Evolutionary conservation across 2,888 invertebrate species (phyloP).

Genomic region (Notodonta dromedarius): DNA sequence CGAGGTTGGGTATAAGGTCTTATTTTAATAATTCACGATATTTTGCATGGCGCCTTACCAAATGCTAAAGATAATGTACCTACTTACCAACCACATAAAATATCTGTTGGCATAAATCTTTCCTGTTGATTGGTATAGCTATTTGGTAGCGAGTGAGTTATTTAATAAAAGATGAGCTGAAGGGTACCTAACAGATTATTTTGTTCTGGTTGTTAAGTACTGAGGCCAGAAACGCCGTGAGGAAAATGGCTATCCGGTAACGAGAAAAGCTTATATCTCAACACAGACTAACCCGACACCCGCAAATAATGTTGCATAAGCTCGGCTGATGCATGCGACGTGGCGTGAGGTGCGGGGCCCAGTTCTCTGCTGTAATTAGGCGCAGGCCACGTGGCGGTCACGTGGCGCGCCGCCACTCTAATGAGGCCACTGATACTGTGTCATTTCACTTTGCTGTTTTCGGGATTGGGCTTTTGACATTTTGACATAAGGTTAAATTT

Average conservation of each 20-base stretch:
- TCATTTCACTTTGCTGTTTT: slow-evolving; percentile 33
- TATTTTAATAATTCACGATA: background rate
- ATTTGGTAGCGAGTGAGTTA: too few relatives aligned
- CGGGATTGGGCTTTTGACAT: background rate
- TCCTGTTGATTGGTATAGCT: too few relatives aligned
- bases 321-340: slow-evolving; percentile 11
- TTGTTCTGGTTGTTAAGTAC: too few relatives aligned
- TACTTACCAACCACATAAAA: too few relatives aligned
- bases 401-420: slow-evolving; percentile 37
- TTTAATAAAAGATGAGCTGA: too few relatives aligned
- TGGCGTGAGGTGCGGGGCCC: slow-evolving; percentile 3
- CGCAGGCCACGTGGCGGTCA: slow-evolving; percentile 34
- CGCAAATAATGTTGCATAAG: slow-evolving; percentile 12
- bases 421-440: slow-evolving; percentile 45
- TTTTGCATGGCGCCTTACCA: too few relatives aligned
- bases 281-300: slow-evolving; percentile 10
- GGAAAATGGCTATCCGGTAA: too few relatives aligned
- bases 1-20: slow-evolving; percentile 18
- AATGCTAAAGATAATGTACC: too few relatives aligned
- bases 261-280: background rate
- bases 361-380: slow-evolving; percentile 19
- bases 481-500: background rate
- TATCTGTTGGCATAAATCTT: too few relatives aligned
- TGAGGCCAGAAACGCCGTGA: too few relatives aligned
- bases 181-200: too few relatives aligned